Base-by-base conservation (phyloP, 2,888 invertebrate genomes). In the Hydropsyche betteni region DNA sequence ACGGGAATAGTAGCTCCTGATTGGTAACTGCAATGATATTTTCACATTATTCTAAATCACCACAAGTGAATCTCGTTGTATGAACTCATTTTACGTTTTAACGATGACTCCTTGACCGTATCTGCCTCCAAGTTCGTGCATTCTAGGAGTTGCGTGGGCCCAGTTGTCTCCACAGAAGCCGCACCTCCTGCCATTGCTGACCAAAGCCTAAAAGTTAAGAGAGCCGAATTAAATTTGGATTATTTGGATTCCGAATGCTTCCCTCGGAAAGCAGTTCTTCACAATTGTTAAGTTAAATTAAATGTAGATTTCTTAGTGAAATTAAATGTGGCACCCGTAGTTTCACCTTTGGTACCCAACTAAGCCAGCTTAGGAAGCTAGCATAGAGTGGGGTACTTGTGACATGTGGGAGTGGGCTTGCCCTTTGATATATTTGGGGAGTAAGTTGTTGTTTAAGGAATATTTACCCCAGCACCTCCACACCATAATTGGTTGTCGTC, bases 161-260 rank as follows among this genome's bases (percentile, higher is more conserved):
- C 84, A 89, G 77, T 85, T 82, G 80, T 90, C 90, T 1, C 90
- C 90, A 79, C 90, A 90, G 0, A 85, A 79, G 0, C 90, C 90
- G 79, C 90, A 90, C 69, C 83, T 83, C 1, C 88, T 89, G 1
- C 80, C 81, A 77, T 86, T 83, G 33, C 12, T 34, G 33, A 12
- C 12, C 8, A 64, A 36, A 33, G 64, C 36, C 64, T 64, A 7
- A 16, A 53, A 24, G 2, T 24, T 24, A 24, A 24, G 24, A 1
- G 2, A 24, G 2, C 1, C 24, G 24, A 24, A 24, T 24, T 24
- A 24, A 24, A 24, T 24, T 24, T 24, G 24, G 2, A 24, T 24
- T n/a, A n/a, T n/a, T n/a, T n/a, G n/a, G n/a, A n/a, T n/a, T n/a
- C n/a, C n/a, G n/a, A n/a, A n/a, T n/a, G n/a, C n/a, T n/a, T n/a